Conservation (phyloP, 1,140 invertebrate genomes). For the Sycophila sp. region DNA sequence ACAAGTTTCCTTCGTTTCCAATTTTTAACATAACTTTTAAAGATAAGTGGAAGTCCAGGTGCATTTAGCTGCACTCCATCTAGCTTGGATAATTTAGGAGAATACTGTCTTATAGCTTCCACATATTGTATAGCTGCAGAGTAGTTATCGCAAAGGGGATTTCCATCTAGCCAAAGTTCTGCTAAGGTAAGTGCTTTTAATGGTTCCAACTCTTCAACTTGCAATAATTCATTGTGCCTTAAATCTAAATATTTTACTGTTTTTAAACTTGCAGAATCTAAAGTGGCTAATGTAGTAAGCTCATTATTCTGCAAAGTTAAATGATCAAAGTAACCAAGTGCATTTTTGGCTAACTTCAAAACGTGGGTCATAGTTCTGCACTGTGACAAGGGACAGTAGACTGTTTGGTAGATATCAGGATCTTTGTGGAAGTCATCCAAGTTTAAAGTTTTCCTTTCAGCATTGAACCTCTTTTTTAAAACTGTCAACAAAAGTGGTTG, state of each 20-base stretch:
- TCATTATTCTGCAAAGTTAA: slow-evolving; percentile 64
- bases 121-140: slow-evolving; percentile 51
- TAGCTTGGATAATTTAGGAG: slow-evolving; percentile 50
- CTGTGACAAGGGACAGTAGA: slow-evolving; percentile 65
- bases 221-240: slow-evolving; percentile 62
- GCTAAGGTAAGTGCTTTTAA: slow-evolving; percentile 48
- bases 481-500: slow-evolving; percentile 58
- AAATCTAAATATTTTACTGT: slow-evolving; percentile 60
- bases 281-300: slow-evolving; percentile 52
- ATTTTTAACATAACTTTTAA: slow-evolving; percentile 45
- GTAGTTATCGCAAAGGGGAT: slow-evolving; percentile 63
- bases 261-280: slow-evolving; percentile 55
- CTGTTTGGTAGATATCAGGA: slow-evolving; percentile 57
- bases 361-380: slow-evolving; percentile 62
- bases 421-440: slow-evolving; percentile 64
- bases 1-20: slow-evolving; percentile 45
- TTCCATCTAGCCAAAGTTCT: slow-evolving; percentile 59
- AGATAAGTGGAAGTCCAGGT: slow-evolving; percentile 46
- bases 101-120: slow-evolving; percentile 52
- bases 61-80: slow-evolving; percentile 52
- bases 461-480: slow-evolving; percentile 59
- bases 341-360: slow-evolving; percentile 60
- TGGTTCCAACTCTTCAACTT: slow-evolving; percentile 44
- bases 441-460: slow-evolving; percentile 53
- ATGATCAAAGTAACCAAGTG: slow-evolving; percentile 52